Evolutionary conservation across 2,888 invertebrate genomes (phyloP).

Genomic region (Lithophane leautieri): DNA sequence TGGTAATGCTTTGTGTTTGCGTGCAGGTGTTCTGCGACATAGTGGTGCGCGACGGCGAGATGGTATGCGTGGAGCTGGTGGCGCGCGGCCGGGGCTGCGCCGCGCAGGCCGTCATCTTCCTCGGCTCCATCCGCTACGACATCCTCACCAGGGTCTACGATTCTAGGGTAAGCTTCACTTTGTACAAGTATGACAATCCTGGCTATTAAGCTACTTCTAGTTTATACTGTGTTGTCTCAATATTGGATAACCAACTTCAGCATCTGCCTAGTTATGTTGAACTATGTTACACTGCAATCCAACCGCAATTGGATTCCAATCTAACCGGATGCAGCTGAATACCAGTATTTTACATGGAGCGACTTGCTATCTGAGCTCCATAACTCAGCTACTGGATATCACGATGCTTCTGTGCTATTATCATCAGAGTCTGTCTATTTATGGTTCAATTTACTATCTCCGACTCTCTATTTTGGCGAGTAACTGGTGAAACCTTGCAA

Average conservation of each 20-base stretch:
- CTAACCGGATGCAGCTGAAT: background rate
- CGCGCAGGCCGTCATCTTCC: conserved; percentile 98
- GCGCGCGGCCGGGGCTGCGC: conserved; percentile 96
- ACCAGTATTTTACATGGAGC: background rate
- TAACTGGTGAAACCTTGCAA: conserved; percentile 8
- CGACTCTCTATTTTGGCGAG: background rate
- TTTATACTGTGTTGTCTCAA: background rate
- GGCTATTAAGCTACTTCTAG: background rate
- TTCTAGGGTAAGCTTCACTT: conserved; percentile 93
- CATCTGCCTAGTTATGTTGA: background rate
- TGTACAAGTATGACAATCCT: background rate
- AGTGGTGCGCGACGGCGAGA: conserved; percentile 98
- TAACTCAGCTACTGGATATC: background rate
- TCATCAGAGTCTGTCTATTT: background rate
- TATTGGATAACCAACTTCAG: background rate
- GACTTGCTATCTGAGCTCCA: background rate
- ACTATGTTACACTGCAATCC: background rate
- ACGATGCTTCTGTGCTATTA: background rate
- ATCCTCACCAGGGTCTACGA: conserved; percentile 99
- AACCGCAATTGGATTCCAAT: background rate
- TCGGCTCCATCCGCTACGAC: conserved; percentile 99
- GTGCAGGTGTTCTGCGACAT: conserved; percentile 97
- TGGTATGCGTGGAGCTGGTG: conserved; percentile 99
- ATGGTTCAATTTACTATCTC: background rate
- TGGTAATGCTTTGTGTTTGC: background rate